Percentiles rank a stretch among this genome's conserved stretches.
Conservation (phyloP, 2,888 invertebrate genomes). For the Drosophila gaucha region DNA sequence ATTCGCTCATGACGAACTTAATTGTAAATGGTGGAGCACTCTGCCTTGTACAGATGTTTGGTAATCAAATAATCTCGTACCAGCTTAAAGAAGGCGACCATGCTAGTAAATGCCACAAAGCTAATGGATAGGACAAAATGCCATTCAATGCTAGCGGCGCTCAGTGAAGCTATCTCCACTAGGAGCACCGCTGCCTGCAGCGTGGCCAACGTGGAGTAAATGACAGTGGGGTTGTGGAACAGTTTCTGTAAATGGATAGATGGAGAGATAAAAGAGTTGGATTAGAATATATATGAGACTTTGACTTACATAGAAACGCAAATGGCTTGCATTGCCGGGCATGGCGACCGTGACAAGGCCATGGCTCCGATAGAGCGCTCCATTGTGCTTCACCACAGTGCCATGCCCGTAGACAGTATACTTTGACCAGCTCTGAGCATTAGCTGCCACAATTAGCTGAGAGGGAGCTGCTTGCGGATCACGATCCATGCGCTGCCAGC, state of each 20-base stretch:
- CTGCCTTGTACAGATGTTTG: conserved; percentile 89
- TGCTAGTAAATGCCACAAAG: conserved; percentile 94
- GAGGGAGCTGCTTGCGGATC: conserved; percentile 48
- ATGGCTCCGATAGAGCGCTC: conserved; percentile 90
- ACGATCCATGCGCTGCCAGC: conserved; percentile 82
- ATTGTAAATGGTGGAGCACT: conserved; percentile 61
- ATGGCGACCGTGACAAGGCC: conserved; percentile 94
- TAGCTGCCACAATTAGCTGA: conserved; percentile 68
- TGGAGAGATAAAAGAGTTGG: neutral
- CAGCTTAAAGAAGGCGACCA: conserved; percentile 95
- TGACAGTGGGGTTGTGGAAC: conserved; percentile 93
- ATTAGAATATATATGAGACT: neutral
- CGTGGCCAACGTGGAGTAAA: conserved; percentile 90
- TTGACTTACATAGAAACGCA: conserved; percentile 93
- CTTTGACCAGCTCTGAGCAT: conserved; percentile 85
- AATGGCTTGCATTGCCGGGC: conserved; percentile 92
- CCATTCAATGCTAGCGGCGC: conserved; percentile 94
- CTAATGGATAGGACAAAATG: conserved; percentile 95
- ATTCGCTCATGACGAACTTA: conserved; percentile 3
- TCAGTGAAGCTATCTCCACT: conserved; percentile 91
- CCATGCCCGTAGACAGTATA: conserved; percentile 90
- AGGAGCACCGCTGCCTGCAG: conserved; percentile 90
- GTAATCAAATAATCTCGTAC: conserved; percentile 94
- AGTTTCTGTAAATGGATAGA: conserved; percentile 88
- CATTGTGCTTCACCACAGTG: conserved; percentile 89